Evolutionary conservation across 1,140 invertebrate genomes (phyloP), one percentile per base, ranked within the genome.

Genomic region (Macrobrachium rosenbergii): DNA sequence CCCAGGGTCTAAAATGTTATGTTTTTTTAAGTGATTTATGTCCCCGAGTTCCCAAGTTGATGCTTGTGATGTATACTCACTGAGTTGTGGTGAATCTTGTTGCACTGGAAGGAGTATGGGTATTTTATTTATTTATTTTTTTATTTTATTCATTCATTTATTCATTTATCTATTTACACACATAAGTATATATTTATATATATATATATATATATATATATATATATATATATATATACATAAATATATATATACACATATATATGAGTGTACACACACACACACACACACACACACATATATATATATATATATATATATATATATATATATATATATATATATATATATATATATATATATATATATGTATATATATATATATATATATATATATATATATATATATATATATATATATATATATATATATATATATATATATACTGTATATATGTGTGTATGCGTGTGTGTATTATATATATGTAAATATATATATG

Each of bases 371-470:
- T 63, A 63, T 63, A 63, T 63, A 63, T 63, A 63, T 63, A 63
- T 63, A 63, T 63, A 63, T 63, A 63, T 63, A 63, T 63, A 63
- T 63, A 63, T 63, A 37, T 37, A 37, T 63, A 63, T 63, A 63
- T 63, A n/a, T 63, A 63, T n/a, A 63, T 63, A 63, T 63, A 63
- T 63, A 63, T 63, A 63, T 63, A 63, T 63, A 63, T 63, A 63
- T 63, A 63, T 63, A 63, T 63, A 63, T 63, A 63, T 63, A 63
- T 63, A 63, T 63, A 63, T 63, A 63, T 63, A 63, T 63, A 63
- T 63, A 63, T 63, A 63, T 63, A 63, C n/a, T n/a, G n/a, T n/a
- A n/a, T n/a, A n/a, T n/a, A n/a, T n/a, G n/a, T n/a, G n/a, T n/a
- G n/a, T n/a, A n/a, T n/a, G n/a, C n/a, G n/a, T n/a, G n/a, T n/a